Evolutionary conservation across 2,888 invertebrate species (phyloP).

Genomic region (Yponomeuta malinellus): DNA sequence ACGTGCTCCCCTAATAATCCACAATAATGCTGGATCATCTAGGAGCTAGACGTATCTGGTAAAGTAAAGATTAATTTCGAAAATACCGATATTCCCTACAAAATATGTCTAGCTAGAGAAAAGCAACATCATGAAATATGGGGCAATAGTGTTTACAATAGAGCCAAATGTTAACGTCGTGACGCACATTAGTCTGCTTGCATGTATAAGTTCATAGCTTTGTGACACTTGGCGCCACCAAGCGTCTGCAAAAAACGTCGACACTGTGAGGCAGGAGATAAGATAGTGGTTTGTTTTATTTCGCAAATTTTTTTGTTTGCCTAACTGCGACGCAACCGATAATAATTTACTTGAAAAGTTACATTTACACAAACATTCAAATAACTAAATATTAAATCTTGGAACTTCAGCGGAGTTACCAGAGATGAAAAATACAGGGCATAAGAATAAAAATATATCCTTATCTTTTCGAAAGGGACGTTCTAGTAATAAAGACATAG

Average conservation of each 20-base stretch:
- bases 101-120: not conserved
- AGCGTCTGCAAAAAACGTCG: not conserved
- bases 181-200: not conserved
- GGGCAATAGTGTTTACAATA: not conserved
- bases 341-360: too few relatives aligned
- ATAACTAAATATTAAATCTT: too few relatives aligned
- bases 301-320: not conserved
- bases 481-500: too few relatives aligned
- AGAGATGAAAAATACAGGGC: too few relatives aligned
- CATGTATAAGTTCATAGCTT: not conserved
- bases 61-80: not conserved
- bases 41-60: not conserved
- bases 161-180: not conserved
- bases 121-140: not conserved
- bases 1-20: too few relatives aligned
- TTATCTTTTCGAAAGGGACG: too few relatives aligned
- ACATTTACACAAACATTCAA: too few relatives aligned
- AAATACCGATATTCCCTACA: not conserved
- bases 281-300: not conserved
- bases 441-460: too few relatives aligned
- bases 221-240: not conserved
- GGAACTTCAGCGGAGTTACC: too few relatives aligned
- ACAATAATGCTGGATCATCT: too few relatives aligned
- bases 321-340: too few relatives aligned
- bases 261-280: not conserved